phyloP scores from a whole-genome alignment of 2,797 vertebrate species.

The Pachyuromys duprasi region DNA sequence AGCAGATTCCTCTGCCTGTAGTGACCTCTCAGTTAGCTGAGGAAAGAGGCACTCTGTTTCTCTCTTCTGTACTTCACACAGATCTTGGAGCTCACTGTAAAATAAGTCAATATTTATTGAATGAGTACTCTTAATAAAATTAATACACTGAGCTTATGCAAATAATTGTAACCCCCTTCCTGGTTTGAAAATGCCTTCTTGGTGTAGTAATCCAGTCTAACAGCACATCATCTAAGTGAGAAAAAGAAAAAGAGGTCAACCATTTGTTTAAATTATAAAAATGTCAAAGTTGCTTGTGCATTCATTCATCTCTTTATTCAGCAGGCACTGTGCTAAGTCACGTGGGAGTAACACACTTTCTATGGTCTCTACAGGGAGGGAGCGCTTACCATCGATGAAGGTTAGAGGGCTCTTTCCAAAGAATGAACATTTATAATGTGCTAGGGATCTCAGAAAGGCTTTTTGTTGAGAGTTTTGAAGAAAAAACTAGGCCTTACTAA shows the following conservation, averaged over 20 bases:
- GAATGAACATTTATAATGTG: background rate
- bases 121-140: background rate
- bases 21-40: background rate
- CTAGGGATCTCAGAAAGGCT: background rate
- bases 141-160: background rate
- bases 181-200: background rate
- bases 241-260: background rate
- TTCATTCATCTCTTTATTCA: slow-evolving; percentile 47
- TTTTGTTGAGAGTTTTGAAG: slow-evolving; percentile 9
- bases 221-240: background rate
- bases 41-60: background rate
- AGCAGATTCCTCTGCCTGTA: rapidly evolving
- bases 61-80: background rate
- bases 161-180: background rate
- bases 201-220: background rate
- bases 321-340: background rate
- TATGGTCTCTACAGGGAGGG: background rate
- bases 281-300: background rate
- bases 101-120: background rate
- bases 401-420: background rate
- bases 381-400: background rate
- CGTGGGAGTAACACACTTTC: background rate
- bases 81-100: background rate
- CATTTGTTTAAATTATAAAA: slow-evolving; percentile 34
- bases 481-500: slow-evolving; percentile 5